These are phyloP conservation scores for Damaliscus lunatus DNA, from an alignment of 2,113 vertebrate genomes.

Conservation along the genomic window DNA sequence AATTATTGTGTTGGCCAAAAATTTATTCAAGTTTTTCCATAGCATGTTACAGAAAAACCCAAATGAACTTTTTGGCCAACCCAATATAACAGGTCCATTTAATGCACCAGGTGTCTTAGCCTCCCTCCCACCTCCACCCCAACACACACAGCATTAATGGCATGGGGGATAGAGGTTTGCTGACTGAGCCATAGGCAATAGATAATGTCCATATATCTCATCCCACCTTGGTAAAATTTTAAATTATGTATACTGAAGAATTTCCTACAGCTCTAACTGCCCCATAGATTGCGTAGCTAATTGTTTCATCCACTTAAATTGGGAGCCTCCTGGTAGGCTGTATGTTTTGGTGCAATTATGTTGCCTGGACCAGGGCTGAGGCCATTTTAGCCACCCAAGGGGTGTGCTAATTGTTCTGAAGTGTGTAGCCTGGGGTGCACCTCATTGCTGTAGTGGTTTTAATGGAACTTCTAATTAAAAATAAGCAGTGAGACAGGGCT, in stretches of 20 bases:
- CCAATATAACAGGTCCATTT: background rate
- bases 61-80: background rate
- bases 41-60: background rate
- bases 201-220: conserved; percentile 9
- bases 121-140: rapidly evolving
- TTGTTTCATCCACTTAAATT: conserved; percentile 46
- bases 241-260: conserved; percentile 1
- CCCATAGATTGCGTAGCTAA: conserved; percentile 33
- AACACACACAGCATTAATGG: background rate
- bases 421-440: conserved; percentile 10
- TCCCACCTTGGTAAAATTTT: background rate
- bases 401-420: conserved; percentile 60
- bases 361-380: background rate
- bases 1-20: background rate
- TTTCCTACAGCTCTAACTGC: conserved; percentile 49
- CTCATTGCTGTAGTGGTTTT: conserved; percentile 53
- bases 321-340: conserved; percentile 28
- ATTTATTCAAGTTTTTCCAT: background rate
- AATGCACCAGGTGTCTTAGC: no score
- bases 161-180: background rate
- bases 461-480: conserved; percentile 61
- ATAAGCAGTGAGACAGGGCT: background rate
- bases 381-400: conserved; percentile 46
- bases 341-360: conserved; percentile 52
- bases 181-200: background rate